Evolutionary conservation across 2,888 invertebrate species (phyloP), one percentile per base, ranked within the genome.

Genomic region (Cinara cedri): DNA sequence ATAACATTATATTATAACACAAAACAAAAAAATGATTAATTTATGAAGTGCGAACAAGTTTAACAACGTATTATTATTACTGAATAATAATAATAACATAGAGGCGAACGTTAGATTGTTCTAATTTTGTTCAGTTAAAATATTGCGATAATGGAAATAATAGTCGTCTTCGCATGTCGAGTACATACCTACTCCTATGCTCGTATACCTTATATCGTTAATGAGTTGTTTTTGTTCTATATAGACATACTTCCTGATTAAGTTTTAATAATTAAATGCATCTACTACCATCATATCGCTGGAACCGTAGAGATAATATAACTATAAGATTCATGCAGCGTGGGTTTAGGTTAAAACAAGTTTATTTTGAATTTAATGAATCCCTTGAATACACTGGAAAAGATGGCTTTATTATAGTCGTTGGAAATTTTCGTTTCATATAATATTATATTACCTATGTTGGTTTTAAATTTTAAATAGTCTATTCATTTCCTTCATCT

Each of bases 231-330:
- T 9, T 3, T 8, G n/a, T 44, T n/a, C 21, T 34, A 21, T 16
- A 21, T 16, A 26, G 16, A 3, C 3, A 19, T 19, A 74, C 63
- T 4, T 21, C 1, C n/a, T n/a, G 65, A 75, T 65, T 75, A 55
- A 65, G 44, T 75, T 55, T 75, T 42, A 75, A 65, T 75, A 55
- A 75, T 75, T 65, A 54, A 75, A 65, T n/a, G 13, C 1, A 10
- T n/a, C n/a, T n/a, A n/a, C 14, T 44, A 11, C 19, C n/a, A n/a
- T n/a, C 11, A 13, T 55, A 49, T 51, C 24, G n/a, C 11, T 16
- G 9, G 10, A 75, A n/a, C 11, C 42, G 13, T 16, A 21, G 44
- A 13, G 21, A n/a, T 55, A 65, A 51, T 26, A 49, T 1, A 60
- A 21, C 24, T 26, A 11, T 26, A 1, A 34, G 11, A n/a, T n/a